Base-by-base conservation (phyloP, 2,113 vertebrate species). In the Xenopus laevis region DNA sequence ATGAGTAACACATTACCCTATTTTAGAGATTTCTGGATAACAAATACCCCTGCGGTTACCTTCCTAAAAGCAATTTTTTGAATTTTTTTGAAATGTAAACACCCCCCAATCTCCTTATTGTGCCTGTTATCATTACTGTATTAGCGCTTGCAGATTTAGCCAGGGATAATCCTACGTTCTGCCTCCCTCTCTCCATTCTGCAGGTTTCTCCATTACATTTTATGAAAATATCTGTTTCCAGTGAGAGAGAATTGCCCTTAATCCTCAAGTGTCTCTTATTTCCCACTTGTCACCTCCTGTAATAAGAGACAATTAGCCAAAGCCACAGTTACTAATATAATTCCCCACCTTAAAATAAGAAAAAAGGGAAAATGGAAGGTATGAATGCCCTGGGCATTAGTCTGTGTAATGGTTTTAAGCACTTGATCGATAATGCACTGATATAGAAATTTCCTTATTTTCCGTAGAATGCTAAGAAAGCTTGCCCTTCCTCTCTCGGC, bases 271-370 rank as follows among this genome's bases (percentile, higher is more conserved):
- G 80, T 77, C 77, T 66, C 85, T 89, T 90, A 92, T 91, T 92
- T 79, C 77, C 86, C 84, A 80, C 87, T 90, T 87, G 91, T 92
- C 91, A 89, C 89, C 86, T 86, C 87, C 83, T 84, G 89, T 89
- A 92, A 90, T 89, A 89, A 89, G 89, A 88, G 89, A 89, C 87
- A 88, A 86, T 87, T 90, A 92, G 89, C 88, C 85, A 88, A 20
- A 77, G 59, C 66, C 46, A 77, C 74, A 89, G 89, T 74, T 86
- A 86, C 65, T 78, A 84, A 82, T 84, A 85, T 86, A 86, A 85
- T 85, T 86, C 82, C 86, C 88, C 69, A 64, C 80, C 79, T 74
- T 81, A 70, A 69, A 74, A 50, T 5, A 50, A 50, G 10, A 50
- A 50, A 50, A 50, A 50, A 76, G 79, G 74, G 70, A 80, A 82